These are phyloP conservation scores for Drosophila neotestacea DNA, from an alignment of 2,888 invertebrate species.

Conservation along the genomic window DNA sequence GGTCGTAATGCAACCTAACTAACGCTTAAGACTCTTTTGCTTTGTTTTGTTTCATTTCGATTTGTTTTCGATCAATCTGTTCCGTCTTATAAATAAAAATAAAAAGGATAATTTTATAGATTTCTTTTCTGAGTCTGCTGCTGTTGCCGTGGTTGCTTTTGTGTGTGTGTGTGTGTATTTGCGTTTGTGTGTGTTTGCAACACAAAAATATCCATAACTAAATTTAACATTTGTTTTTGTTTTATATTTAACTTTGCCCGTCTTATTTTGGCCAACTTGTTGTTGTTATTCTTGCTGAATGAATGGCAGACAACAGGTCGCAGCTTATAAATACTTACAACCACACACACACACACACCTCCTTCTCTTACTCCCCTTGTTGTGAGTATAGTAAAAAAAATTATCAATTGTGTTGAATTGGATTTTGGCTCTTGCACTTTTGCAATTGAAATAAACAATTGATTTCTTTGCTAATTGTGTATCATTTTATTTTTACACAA, in stretches of 20 bases:
- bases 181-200: slow-evolving; percentile 41
- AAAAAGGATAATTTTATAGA: slow-evolving; percentile 70
- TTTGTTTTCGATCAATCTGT: slow-evolving; percentile 45
- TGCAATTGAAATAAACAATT: slow-evolving; percentile 63
- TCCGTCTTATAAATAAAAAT: slow-evolving; percentile 57
- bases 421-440: slow-evolving; percentile 41
- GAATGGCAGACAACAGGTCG: slow-evolving; percentile 72
- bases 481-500: slow-evolving; percentile 57
- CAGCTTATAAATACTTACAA: slow-evolving; percentile 61
- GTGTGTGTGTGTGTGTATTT: slow-evolving; percentile 18
- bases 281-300: slow-evolving; percentile 53
- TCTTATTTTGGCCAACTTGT: slow-evolving; percentile 69
- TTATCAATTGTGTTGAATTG: slow-evolving; percentile 63
- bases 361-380: not conserved
- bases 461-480: slow-evolving; percentile 46
- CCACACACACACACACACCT: slow-evolving; percentile 17
- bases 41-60: slow-evolving; percentile 23
- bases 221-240: slow-evolving; percentile 78
- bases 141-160: not conserved
- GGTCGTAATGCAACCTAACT: slow-evolving; percentile 21
- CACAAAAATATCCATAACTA: slow-evolving; percentile 73
- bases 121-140: slow-evolving; percentile 22
- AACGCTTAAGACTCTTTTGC: slow-evolving; percentile 43
- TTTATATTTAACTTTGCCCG: slow-evolving; percentile 75
- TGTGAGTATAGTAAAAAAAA: slow-evolving; percentile 10